These are phyloP conservation scores for Mesocentrotus franciscanus DNA, from an alignment of 53 echinoderm and acorn worm species.

Conservation along the genomic window DNA sequence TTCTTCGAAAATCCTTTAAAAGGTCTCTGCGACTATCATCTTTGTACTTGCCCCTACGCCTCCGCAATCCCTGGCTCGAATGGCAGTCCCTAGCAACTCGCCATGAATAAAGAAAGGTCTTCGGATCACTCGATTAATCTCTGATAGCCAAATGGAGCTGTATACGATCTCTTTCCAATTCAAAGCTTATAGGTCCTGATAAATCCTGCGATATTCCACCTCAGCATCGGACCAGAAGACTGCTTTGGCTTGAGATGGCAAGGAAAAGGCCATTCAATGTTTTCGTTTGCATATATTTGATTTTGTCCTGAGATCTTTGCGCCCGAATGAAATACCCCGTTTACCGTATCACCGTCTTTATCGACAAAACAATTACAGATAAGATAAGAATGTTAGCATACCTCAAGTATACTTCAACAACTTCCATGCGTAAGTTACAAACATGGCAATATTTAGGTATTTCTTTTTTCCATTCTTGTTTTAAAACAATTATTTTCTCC, in stretches of 20 bases:
- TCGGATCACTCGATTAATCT: constrained; percentile 44
- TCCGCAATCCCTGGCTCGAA: neutral
- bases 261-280: constrained; percentile 37
- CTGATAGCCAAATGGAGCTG: constrained; percentile 62
- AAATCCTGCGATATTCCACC: constrained; percentile 51
- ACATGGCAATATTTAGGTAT: neutral
- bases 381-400: constrained; percentile 63
- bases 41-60: neutral
- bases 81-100: constrained; percentile 7
- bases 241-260: constrained; percentile 40
- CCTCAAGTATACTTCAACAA: constrained; percentile 34
- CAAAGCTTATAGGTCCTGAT: constrained; percentile 4
- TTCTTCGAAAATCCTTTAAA: neutral
- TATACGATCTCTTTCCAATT: constrained; percentile 8
- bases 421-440: constrained; percentile 6
- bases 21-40: neutral
- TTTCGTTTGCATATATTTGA: constrained; percentile 53
- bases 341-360: constrained; percentile 60
- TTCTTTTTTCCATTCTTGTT: neutral
- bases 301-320: constrained; percentile 54
- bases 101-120: constrained; percentile 59
- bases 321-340: constrained; percentile 33
- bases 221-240: neutral
- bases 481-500: neutral
- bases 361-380: constrained; percentile 66